A percentile compares a stretch with the other conserved stretches of the same genome.
These are phyloP conservation scores for Lasioglossum leucozonium DNA, from an alignment of 2,888 invertebrate species.

Conservation along the genomic window DNA sequence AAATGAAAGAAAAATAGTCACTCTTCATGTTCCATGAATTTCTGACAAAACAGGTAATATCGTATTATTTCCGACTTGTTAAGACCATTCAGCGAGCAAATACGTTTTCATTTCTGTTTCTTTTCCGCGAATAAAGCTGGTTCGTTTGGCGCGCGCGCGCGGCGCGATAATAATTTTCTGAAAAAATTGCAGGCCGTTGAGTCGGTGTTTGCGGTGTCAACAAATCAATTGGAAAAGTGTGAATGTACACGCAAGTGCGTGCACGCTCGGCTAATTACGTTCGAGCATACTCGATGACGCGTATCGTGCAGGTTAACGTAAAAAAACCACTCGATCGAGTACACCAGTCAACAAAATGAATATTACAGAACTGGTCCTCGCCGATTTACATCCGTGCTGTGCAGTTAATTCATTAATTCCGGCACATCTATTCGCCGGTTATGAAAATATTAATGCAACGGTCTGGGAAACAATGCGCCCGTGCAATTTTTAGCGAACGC, in stretches of 20 bases:
- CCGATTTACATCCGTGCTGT: neutral
- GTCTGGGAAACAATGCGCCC: neutral
- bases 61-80: no score
- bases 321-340: neutral
- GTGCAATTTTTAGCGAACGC: slow-evolving; percentile 38
- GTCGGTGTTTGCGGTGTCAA: neutral
- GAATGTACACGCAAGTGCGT: neutral
- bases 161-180: neutral
- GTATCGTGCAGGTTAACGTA: neutral
- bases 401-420: neutral
- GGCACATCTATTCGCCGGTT: slow-evolving; percentile 5
- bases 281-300: neutral
- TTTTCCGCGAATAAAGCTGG: neutral
- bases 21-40: neutral
- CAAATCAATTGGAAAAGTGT: neutral
- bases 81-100: neutral
- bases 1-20: neutral
- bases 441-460: neutral
- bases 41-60: neutral
- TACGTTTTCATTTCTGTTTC: neutral
- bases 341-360: neutral
- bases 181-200: neutral
- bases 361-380: neutral
- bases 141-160: neutral
- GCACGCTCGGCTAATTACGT: neutral